phyloP scores from a whole-genome alignment of 1,140 invertebrate species.

The Papilio glaucus region DNA sequence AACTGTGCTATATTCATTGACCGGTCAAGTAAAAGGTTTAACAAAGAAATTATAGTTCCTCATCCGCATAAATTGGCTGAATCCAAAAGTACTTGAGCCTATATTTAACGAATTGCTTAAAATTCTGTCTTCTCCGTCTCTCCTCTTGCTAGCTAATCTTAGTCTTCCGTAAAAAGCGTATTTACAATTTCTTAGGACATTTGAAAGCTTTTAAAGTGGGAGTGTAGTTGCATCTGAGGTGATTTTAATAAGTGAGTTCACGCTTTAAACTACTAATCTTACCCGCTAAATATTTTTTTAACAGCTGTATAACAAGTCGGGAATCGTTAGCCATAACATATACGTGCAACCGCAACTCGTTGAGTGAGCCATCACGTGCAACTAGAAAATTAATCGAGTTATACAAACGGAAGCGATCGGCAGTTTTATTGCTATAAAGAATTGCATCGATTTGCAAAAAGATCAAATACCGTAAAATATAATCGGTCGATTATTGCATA shows the following conservation, averaged over 20 bases:
- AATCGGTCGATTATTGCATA: neutral
- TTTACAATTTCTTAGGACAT: too few relatives aligned
- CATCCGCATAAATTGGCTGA: neutral
- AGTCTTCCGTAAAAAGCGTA: too few relatives aligned
- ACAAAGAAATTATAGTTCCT: neutral
- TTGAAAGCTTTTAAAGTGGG: too few relatives aligned
- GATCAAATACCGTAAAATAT: neutral
- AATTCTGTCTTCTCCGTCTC: too few relatives aligned
- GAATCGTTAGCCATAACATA: neutral
- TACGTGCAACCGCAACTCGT: neutral
- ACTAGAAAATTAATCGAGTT: slow-evolving; percentile 23
- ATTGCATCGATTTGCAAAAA: neutral
- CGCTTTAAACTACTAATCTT: too few relatives aligned
- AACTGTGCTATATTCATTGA: neutral
- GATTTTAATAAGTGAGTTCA: too few relatives aligned
- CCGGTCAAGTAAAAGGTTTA: neutral
- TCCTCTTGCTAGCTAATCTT: too few relatives aligned
- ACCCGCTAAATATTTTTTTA: too few relatives aligned
- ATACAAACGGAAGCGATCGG: slow-evolving; percentile 30
- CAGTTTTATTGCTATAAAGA: neutral
- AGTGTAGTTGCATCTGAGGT: too few relatives aligned
- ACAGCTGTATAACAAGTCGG: neutral
- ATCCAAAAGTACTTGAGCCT: too few relatives aligned
- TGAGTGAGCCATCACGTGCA: slow-evolving; percentile 11
- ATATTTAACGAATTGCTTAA: too few relatives aligned